Evolutionary conservation across 1,140 invertebrate genomes (phyloP), one percentile per base, ranked within the genome.

Genomic region (Lepidurus apus): DNA sequence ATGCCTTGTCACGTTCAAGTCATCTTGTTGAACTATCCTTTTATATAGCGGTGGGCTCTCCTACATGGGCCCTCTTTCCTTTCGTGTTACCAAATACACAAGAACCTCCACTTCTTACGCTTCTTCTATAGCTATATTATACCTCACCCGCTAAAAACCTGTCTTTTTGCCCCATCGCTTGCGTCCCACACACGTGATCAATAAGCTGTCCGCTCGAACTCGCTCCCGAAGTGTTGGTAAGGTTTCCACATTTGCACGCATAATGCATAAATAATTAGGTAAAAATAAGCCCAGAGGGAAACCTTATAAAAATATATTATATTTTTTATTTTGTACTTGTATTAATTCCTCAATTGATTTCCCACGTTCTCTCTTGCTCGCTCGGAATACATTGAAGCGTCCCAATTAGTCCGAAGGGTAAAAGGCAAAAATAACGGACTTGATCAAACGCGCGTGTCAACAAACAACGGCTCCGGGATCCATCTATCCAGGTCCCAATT

Each of bases 1-100:
- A 65, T 65, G 53, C 53, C 53, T 65, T 65, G 53, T 65, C 53
- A 65, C 53, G 53, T 65, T 65, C 53, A 65, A 65, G 53, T 65
- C 53, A 65, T 65, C 53, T 65, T 65, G 53, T 65, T 65, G 53
- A 65, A 65, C 53, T 65, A 65, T 65, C 53, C 53, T 65, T 65
- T 65, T 65, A 65, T 65, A 65, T 65, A 65, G 53, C 53, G 53
- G 53, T 65, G 13, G 53, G 13, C 53, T 65, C 53, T 65, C 21
- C 7, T n/a, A 65, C 53, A 17, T 47, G 53, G 9, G 53, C 53
- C 53, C 53, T 21, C 53, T 65, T 65, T 21, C 17, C 53, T n/a
- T 65, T n/a, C 53, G 1, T 65, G 53, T 65, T 65, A 65, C 53
- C 53, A 65, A 65, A 65, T 65, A 65, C 53, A 65, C 53, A 65